Conservation (phyloP, 2,888 invertebrate genomes). For the Habrosyne pyritoides region DNA sequence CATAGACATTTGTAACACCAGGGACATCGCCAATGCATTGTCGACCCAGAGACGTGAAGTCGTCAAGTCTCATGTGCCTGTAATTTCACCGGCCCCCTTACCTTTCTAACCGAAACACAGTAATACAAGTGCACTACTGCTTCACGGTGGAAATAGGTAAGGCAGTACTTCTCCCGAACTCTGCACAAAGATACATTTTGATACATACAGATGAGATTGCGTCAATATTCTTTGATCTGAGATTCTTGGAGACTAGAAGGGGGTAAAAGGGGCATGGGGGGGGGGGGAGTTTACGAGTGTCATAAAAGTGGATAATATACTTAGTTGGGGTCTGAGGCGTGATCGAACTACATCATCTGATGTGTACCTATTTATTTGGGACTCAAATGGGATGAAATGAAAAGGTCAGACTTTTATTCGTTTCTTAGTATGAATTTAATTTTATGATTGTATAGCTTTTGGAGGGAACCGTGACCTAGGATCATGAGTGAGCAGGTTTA, state of each 20-base stretch:
- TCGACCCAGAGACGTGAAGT: no score
- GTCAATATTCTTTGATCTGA: slow-evolving; percentile 11
- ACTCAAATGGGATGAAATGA: slow-evolving; percentile 13
- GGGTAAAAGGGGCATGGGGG: slow-evolving; percentile 1
- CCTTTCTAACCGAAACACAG: no score
- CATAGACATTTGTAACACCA: no score
- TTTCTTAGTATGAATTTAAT: slow-evolving; percentile 5
- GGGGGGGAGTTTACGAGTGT: slow-evolving; percentile 48
- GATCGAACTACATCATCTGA: slow-evolving; percentile 35
- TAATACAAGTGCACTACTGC: no score
- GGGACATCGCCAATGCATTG: no score
- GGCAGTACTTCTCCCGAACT: no score
- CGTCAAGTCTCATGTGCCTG: no score
- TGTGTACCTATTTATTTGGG: slow-evolving; percentile 11
- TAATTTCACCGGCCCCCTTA: no score
- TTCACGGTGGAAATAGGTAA: no score
- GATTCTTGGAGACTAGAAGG: slow-evolving; percentile 9
- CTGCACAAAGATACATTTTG: background rate
- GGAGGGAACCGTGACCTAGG: no score
- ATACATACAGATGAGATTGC: background rate
- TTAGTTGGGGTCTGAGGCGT: slow-evolving; percentile 42
- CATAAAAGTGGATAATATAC: slow-evolving; percentile 63
- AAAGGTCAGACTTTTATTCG: slow-evolving; percentile 7
- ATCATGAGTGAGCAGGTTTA: no score
- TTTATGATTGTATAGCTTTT: background rate